Conservation (phyloP, 1,140 invertebrate species). For the Aleiodes sp. region DNA sequence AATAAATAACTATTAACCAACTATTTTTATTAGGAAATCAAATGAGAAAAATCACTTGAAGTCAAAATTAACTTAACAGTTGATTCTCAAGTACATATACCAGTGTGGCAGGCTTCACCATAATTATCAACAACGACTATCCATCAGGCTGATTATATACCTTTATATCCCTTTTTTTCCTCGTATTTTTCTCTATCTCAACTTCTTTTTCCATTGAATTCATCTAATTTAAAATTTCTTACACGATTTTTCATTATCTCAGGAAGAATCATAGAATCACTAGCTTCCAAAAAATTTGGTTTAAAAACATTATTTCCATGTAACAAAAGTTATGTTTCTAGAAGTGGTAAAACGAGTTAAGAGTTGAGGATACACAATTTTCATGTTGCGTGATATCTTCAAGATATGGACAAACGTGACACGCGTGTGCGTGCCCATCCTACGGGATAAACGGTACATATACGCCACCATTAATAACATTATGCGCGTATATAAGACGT, state of each 20-base stretch:
- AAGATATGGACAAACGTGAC: constrained; percentile 11
- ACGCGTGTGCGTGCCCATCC: constrained; percentile 16
- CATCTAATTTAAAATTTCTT: neutral
- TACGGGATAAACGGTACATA: constrained; percentile 17
- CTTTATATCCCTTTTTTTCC: neutral
- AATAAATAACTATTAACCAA: constrained; percentile 2
- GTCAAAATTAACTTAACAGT: constrained; percentile 1
- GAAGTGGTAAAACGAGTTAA: constrained; percentile 3
- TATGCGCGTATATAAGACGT: constrained; percentile 16
- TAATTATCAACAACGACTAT: constrained; percentile 34
- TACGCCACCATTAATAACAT: constrained; percentile 16
- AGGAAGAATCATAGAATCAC: too few species aligned
- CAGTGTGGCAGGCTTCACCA: constrained; percentile 35
- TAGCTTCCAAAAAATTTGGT: too few species aligned
- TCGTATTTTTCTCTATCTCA: neutral
- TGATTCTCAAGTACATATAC: constrained; percentile 5
- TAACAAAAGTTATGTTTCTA: too few species aligned
- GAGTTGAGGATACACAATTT: neutral
- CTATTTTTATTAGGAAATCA: neutral
- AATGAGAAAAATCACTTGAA: neutral
- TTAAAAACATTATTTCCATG: too few species aligned
- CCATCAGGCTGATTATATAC: constrained; percentile 33
- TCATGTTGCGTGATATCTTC: constrained; percentile 5
- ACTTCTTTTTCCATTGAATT: constrained; percentile 12
- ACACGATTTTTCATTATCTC: neutral